These are phyloP conservation scores for Ondatra zibethicus DNA, from an alignment of 2,113 vertebrate species.

Conservation along the genomic window DNA sequence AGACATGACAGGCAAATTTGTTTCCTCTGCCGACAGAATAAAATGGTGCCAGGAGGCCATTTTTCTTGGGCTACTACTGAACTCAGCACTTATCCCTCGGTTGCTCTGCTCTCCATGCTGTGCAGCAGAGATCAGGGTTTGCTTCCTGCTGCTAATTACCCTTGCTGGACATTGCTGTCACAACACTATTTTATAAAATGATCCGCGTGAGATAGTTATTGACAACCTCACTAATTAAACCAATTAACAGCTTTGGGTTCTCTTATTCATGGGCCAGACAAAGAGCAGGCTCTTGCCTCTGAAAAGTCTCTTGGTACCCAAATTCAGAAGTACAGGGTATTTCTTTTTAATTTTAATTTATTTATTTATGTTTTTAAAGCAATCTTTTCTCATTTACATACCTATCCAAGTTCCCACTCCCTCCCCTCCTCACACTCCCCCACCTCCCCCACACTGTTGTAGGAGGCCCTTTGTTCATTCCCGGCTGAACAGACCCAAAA, in stretches of 20 bases:
- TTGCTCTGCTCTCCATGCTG: not conserved
- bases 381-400: too few species aligned
- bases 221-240: not conserved
- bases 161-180: not conserved
- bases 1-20: constrained; percentile 17
- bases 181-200: not conserved
- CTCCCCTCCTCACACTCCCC: too few species aligned
- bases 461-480: too few species aligned
- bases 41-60: not conserved
- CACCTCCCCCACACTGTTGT: too few species aligned
- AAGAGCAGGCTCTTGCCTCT: not conserved
- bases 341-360: too few species aligned
- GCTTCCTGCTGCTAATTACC: not conserved
- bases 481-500: too few species aligned
- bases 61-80: constrained; percentile 44
- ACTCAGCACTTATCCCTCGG: not conserved
- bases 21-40: constrained; percentile 45
- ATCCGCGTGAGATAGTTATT: not conserved
- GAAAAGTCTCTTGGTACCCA: not conserved
- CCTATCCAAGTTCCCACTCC: too few species aligned
- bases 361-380: too few species aligned
- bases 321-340: not conserved
- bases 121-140: not conserved
- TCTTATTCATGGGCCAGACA: not conserved
- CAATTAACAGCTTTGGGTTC: not conserved